These are phyloP conservation scores for Drosophila busckii DNA, from an alignment of 1,140 invertebrate species.

Conservation along the genomic window DNA sequence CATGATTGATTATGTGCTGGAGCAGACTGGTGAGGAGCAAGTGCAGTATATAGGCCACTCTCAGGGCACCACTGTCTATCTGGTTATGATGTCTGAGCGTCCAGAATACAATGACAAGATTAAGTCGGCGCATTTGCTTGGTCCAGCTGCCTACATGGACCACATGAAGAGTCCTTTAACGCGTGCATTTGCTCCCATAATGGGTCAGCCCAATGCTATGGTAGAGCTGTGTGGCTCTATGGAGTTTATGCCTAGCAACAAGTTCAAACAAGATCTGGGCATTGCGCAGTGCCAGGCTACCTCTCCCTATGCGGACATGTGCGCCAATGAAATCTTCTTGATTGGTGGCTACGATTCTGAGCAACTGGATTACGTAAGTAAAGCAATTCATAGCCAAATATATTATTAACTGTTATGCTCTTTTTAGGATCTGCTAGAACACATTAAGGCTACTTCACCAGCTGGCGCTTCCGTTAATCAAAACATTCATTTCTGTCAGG, in stretches of 20 bases:
- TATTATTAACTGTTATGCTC: neutral
- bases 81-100: slow-evolving; percentile 80
- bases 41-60: slow-evolving; percentile 84
- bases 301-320: slow-evolving; percentile 79
- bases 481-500: slow-evolving; percentile 80
- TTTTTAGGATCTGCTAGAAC: slow-evolving; percentile 60
- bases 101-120: slow-evolving; percentile 82
- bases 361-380: slow-evolving; percentile 71
- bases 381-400: too few relatives aligned
- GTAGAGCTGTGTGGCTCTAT: slow-evolving; percentile 79
- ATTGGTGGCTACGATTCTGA: slow-evolving; percentile 80
- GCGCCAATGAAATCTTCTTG: slow-evolving; percentile 81
- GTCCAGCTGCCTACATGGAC: slow-evolving; percentile 80
- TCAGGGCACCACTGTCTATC: slow-evolving; percentile 82
- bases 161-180: slow-evolving; percentile 78
- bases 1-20: slow-evolving; percentile 83
- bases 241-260: slow-evolving; percentile 80
- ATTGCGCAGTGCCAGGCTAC: slow-evolving; percentile 79
- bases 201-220: slow-evolving; percentile 69
- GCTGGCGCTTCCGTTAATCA: slow-evolving; percentile 80
- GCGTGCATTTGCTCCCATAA: slow-evolving; percentile 52
- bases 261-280: slow-evolving; percentile 79
- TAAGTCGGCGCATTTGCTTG: slow-evolving; percentile 80
- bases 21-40: slow-evolving; percentile 80
- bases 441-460: slow-evolving; percentile 80